Percentiles rank a stretch among this genome's conserved stretches.
Conservation (phyloP, 2,113 vertebrate genomes). For the Oceanites oceanicus region DNA sequence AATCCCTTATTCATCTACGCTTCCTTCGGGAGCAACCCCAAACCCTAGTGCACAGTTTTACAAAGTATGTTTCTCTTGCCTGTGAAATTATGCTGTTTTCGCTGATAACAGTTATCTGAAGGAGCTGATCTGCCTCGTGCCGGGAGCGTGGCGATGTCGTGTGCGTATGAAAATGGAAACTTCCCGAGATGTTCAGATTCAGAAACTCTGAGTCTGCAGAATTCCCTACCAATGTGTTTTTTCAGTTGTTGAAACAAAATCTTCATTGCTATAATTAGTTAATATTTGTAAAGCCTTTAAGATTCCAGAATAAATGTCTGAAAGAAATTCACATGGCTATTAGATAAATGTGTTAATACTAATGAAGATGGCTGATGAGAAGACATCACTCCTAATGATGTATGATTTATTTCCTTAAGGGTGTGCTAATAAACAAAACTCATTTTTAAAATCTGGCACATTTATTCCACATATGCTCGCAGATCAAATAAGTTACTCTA, state of each 20-base stretch:
- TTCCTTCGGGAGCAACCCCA: neutral
- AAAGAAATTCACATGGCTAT: fast-evolving
- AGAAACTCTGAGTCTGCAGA: neutral
- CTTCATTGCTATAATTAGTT: neutral
- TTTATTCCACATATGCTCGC: neutral
- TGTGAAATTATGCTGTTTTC: neutral
- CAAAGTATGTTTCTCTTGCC: neutral
- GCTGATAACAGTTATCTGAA: fast-evolving
- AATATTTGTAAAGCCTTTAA: neutral
- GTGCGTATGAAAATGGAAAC: fast-evolving
- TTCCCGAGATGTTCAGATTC: neutral
- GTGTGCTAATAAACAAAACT: slow-evolving; percentile 29
- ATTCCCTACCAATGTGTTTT: neutral
- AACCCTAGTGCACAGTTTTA: neutral
- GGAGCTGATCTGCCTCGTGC: neutral
- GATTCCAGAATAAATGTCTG: neutral
- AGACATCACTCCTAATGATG: neutral
- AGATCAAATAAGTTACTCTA: neutral
- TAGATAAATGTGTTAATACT: neutral
- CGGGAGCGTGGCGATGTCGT: fast-evolving
- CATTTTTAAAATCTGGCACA: neutral
- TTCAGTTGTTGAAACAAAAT: neutral
- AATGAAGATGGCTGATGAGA: neutral
- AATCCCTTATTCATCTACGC: no score
- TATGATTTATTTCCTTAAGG: neutral